These are phyloP conservation scores for Pelochelys cantorii DNA, from an alignment of 2,797 vertebrate genomes.

Conservation along the genomic window DNA sequence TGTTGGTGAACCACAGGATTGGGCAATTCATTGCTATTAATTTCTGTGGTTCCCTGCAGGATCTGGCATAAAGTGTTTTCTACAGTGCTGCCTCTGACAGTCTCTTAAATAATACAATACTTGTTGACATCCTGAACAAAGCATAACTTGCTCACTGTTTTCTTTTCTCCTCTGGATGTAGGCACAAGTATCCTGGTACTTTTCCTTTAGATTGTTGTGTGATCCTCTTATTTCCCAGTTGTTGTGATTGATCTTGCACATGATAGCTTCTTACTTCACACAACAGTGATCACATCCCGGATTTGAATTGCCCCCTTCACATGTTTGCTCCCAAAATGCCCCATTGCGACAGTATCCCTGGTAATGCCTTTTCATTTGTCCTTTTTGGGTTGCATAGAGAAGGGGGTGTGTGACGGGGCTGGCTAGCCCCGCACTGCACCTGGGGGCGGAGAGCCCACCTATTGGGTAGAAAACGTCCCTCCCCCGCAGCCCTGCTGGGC, in stretches of 20 bases:
- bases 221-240: neutral
- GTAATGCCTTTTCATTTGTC: neutral
- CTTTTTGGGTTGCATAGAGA: neutral
- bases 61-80: neutral
- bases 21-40: neutral
- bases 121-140: accelerated
- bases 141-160: neutral
- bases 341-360: accelerated
- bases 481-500: too few species aligned
- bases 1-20: accelerated
- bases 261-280: accelerated
- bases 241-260: neutral
- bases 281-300: accelerated
- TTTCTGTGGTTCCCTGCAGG: neutral
- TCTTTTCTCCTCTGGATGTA: neutral
- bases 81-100: neutral
- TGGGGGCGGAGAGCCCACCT: too few species aligned
- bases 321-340: too few species aligned
- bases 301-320: neutral
- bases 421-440: too few species aligned
- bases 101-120: neutral
- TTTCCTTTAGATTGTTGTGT: neutral
- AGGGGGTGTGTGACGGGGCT: too few species aligned
- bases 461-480: too few species aligned
- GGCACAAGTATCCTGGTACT: neutral